Base-by-base conservation (phyloP, 2,888 invertebrate genomes). In the Hypolimnas misippus region DNA sequence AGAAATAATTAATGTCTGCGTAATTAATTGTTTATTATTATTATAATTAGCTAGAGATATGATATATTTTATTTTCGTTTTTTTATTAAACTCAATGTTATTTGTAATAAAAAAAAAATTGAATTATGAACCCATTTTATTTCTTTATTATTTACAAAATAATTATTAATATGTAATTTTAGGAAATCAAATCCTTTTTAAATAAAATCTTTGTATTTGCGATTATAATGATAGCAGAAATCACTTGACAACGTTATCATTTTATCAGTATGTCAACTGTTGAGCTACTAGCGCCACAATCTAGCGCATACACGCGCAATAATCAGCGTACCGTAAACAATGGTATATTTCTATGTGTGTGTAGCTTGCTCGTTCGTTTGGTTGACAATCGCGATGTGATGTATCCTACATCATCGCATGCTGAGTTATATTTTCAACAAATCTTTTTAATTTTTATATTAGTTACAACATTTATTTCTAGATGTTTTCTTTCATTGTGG, bases 371-470 rank as follows among this genome's bases (percentile, higher is more conserved):
- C 84, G 89, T 81, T 89, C 84, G 87, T 86, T 89, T 77, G 89
- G 91, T 91, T 90, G 90, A 92, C 92, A 91, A 91, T 90, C 92
- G 92, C 91, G 91, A 92, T 91, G 91, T 92, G 89, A 90, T 89
- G 90, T 89, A 89, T 90, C 85, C 87, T 89, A 87, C 87, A 89
- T 89, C 91, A 88, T 92, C 89, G 92, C 92, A 90, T 86, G 90
- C 89, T 87, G 87, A 87, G 89, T 86, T 89, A 89, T 82, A 90
- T 87, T 90, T 89, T 89, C 84, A 89, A 82, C 85, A 88, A 87
- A 83, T 86, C 79, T 84, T 86, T 88, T 88, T 90, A 87, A 84
- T 89, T 92, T 89, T 84, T 86, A 67, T 74, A 86, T 89, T 80
- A 86, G 87, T 89, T 87, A 86, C 78, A 84, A 81, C 87, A 86